These are phyloP conservation scores for Phoxinus dragarum DNA, from an alignment of 2,797 vertebrate species.

Conservation along the genomic window DNA sequence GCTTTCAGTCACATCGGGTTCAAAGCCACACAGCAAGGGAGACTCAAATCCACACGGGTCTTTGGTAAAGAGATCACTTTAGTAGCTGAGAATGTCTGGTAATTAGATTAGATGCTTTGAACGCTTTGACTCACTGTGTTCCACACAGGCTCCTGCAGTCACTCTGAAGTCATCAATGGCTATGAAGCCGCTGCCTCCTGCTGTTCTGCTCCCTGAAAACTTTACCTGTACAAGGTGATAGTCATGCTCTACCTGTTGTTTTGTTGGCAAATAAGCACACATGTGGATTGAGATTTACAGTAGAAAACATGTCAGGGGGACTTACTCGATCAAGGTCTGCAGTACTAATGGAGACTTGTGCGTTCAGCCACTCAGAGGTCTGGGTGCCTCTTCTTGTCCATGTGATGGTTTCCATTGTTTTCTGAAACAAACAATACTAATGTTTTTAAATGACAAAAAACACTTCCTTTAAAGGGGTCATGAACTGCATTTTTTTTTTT, in stretches of 20 bases:
- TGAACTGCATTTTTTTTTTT: no score
- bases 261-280: background rate
- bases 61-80: slow-evolving; percentile 45
- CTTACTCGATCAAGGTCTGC: slow-evolving; percentile 63
- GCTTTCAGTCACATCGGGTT: slow-evolving; percentile 53
- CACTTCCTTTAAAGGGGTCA: background rate
- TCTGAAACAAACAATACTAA: slow-evolving; percentile 61
- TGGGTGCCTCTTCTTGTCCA: slow-evolving; percentile 77
- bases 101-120: background rate
- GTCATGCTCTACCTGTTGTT: background rate
- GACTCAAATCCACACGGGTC: slow-evolving; percentile 78
- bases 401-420: slow-evolving; percentile 60
- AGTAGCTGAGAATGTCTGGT: background rate
- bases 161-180: slow-evolving; percentile 79
- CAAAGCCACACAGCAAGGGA: slow-evolving; percentile 70
- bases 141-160: slow-evolving; percentile 69
- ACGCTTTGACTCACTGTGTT: slow-evolving; percentile 63
- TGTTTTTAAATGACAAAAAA: background rate
- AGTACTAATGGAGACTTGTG: slow-evolving; percentile 70
- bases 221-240: slow-evolving; percentile 64
- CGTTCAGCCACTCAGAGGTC: slow-evolving; percentile 72
- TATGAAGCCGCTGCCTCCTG: slow-evolving; percentile 73
- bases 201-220: slow-evolving; percentile 68
- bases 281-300: background rate
- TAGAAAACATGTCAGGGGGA: background rate